Conservation (phyloP, 1,140 invertebrate genomes). For the Caenorhabditis remanei region DNA sequence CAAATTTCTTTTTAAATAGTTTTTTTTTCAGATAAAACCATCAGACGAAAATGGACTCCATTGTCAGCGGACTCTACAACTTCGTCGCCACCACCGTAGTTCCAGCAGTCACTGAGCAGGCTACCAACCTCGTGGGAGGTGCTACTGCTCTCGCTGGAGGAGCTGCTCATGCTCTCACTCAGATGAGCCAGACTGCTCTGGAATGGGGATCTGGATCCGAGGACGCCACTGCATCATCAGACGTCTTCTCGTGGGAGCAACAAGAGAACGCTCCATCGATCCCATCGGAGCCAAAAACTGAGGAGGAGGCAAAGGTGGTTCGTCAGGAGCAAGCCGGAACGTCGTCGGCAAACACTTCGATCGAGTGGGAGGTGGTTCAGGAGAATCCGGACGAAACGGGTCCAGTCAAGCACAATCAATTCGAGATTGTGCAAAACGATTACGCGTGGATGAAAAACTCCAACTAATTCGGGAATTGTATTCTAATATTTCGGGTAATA, state of each 20-base stretch:
- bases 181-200: slow-evolving; percentile 13
- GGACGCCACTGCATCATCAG: background rate
- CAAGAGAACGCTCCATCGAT: background rate
- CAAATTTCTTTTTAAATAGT: background rate
- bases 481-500: background rate
- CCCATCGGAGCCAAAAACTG: background rate
- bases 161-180: slow-evolving; percentile 16
- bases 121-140: background rate
- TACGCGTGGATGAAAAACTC: slow-evolving; percentile 49
- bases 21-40: background rate
- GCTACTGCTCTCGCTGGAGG: slow-evolving; percentile 3
- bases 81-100: background rate
- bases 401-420: slow-evolving; percentile 22
- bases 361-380: slow-evolving; percentile 18
- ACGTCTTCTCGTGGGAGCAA: slow-evolving; percentile 38
- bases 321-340: background rate
- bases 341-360: background rate
- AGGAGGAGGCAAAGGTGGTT: too few relatives aligned
- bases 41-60: slow-evolving; percentile 21
- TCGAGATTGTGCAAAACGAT: slow-evolving; percentile 42
- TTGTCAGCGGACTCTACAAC: slow-evolving; percentile 35
- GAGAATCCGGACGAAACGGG: slow-evolving; percentile 34
- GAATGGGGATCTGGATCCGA: slow-evolving; percentile 35
- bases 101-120: slow-evolving; percentile 27
- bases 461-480: background rate